Base-by-base conservation (phyloP, 2,888 invertebrate species). In the Lymantria dispar region DNA sequence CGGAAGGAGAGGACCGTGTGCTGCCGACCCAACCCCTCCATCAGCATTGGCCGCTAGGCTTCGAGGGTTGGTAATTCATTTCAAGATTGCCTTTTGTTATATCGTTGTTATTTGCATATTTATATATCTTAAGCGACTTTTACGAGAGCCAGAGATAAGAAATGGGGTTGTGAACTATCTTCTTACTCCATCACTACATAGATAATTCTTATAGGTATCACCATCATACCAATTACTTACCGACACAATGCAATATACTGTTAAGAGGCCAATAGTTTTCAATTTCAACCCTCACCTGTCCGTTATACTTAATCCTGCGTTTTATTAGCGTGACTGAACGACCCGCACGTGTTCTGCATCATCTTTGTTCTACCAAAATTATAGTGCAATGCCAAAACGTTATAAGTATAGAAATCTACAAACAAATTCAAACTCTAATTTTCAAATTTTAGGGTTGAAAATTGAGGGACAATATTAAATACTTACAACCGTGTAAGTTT, bases 231-330 rank as follows among this genome's bases (percentile, higher is more conserved):
- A 52, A 52, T 68, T 62, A 52, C 43, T 77, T 78, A 74, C 66
- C 83, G 82, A 85, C 83, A 82, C 78, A 53, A 47, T 79, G 76
- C 66, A 70, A 70, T 72, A 72, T 68, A 75, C 74, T 71, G 67
- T 70, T 74, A 78, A 87, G 87, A 80, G 86, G 85, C 83, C 83
- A 87, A 88, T 86, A 87, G 85, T 87, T 86, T 86, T 74, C 87
- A 86, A 87, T 86, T 83, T 84, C 76, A 64, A 75, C 80, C 86
- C 89, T 87, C 86, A 88, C 89, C 89, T 89, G 88, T 80, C 78
- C 75, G 72, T 74, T 75, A 66, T 64, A 67, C 76, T 73, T 89
- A 88, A 90, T 89, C 87, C 83, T 67, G 76, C 83, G 78, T 91
- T 90, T 87, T 90, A 91, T 91, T 91, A 87, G 84, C 80, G 73